Conservation (phyloP, 2,797 vertebrate genomes). For the Oryzias dopingdopingensis region DNA sequence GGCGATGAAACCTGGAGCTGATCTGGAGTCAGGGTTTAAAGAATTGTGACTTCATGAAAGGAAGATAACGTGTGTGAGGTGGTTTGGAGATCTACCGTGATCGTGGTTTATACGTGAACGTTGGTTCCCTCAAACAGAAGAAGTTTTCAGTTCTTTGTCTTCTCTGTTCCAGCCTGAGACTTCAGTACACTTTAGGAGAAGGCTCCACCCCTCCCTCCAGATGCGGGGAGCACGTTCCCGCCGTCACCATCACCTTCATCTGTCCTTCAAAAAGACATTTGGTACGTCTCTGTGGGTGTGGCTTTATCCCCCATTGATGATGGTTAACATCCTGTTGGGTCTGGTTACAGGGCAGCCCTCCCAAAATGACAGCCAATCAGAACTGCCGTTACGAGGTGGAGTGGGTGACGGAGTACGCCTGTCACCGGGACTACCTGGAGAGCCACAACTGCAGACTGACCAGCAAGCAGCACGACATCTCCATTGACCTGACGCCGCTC, state of each 20-base stretch:
- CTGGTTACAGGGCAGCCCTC: constrained; percentile 80
- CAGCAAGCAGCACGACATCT: constrained; percentile 84
- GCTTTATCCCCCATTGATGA: too few species aligned
- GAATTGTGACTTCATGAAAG: too few species aligned
- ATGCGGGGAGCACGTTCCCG: constrained; percentile 83
- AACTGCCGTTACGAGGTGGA: constrained; percentile 93
- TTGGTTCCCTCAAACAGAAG: too few species aligned
- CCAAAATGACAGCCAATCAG: constrained; percentile 83
- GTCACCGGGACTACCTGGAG: constrained; percentile 92
- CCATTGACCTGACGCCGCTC: constrained; percentile 86
- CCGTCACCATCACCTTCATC: constrained; percentile 87
- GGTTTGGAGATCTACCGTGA: too few species aligned
- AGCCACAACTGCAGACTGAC: constrained; percentile 82
- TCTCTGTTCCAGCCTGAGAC: constrained; percentile 72
- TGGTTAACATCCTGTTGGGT: too few species aligned
- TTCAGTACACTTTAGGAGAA: constrained; percentile 77
- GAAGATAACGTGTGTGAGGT: too few species aligned
- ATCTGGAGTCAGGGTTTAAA: too few species aligned
- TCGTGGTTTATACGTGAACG: too few species aligned
- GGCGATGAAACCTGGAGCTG: too few species aligned
- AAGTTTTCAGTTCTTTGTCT: neutral
- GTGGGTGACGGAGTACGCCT: constrained; percentile 96
- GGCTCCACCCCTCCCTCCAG: constrained; percentile 60
- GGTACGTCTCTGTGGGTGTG: constrained; percentile 53
- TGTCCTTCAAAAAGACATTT: constrained; percentile 87